Percentiles rank a stretch among this genome's conserved stretches.
These are phyloP conservation scores for Tringa solitaria DNA, from an alignment of 2,113 vertebrate species.

Conservation along the genomic window DNA sequence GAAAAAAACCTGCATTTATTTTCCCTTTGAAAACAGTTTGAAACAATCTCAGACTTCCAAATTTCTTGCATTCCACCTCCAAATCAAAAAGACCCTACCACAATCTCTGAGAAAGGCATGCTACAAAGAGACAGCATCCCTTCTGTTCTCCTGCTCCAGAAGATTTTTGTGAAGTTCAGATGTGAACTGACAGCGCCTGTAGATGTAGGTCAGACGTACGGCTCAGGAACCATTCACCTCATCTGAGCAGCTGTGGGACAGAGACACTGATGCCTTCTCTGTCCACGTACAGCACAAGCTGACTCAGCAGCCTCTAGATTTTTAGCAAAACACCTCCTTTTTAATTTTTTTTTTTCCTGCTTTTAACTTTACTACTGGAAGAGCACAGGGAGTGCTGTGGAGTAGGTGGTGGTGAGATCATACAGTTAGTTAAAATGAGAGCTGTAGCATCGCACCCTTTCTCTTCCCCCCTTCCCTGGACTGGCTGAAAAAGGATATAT, in stretches of 20 bases:
- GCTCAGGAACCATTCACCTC: background rate
- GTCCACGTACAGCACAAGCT: background rate
- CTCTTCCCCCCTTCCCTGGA: background rate
- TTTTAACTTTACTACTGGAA: background rate
- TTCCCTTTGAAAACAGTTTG: background rate
- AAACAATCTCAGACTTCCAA: background rate
- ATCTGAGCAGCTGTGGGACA: background rate
- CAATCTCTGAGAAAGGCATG: fast-evolving
- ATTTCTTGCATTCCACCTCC: background rate
- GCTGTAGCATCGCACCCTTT: background rate
- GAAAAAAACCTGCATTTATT: background rate
- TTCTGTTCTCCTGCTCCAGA: background rate
- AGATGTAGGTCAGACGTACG: background rate
- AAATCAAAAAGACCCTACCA: background rate
- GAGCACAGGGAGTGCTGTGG: background rate
- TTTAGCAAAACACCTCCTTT: background rate
- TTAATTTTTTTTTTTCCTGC: background rate
- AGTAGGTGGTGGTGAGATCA: background rate
- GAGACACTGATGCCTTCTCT: background rate
- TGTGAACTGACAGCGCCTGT: background rate
- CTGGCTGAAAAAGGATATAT: background rate
- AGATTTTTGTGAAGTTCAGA: background rate
- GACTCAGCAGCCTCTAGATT: background rate
- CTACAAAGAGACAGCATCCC: background rate
- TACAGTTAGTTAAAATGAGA: background rate